phyloP scores from a whole-genome alignment of 1,140 invertebrate species.

The Drepana arcuata region DNA sequence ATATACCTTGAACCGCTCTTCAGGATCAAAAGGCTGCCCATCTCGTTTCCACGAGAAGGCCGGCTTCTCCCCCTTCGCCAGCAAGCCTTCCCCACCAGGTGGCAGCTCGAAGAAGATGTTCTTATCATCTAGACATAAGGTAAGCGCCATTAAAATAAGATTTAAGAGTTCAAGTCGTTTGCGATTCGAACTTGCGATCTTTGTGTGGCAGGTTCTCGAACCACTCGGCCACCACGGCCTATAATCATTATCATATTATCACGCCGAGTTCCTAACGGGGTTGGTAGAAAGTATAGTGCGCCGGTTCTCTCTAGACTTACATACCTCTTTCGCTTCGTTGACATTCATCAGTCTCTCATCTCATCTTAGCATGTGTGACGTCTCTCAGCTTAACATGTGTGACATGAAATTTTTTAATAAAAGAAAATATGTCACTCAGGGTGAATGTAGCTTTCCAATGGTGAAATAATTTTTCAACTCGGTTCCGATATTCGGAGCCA shows the following conservation, averaged over 20 bases:
- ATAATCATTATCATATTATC: background rate
- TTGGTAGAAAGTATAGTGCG: background rate
- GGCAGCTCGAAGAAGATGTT: slow-evolving; percentile 83
- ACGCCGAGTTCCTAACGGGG: background rate
- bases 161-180: background rate
- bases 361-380: too few species aligned
- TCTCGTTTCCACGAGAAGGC: slow-evolving; percentile 93
- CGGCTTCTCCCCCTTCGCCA: slow-evolving; percentile 84
- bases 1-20: slow-evolving; percentile 95
- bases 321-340: too few species aligned
- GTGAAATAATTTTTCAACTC: too few species aligned
- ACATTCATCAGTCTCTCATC: too few species aligned
- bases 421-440: too few species aligned
- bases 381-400: too few species aligned
- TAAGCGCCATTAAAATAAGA: background rate
- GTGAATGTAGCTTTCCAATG: too few species aligned
- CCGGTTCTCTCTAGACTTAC: too few species aligned
- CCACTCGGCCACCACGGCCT: background rate
- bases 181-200: background rate
- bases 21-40: slow-evolving; percentile 90
- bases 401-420: too few species aligned
- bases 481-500: too few species aligned
- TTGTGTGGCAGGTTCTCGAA: background rate
- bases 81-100: slow-evolving; percentile 75
- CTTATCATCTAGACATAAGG: slow-evolving; percentile 79